Percentiles rank a stretch among this genome's conserved stretches.
These are phyloP conservation scores for Burhinus bistriatus DNA, from an alignment of 2,113 vertebrate genomes.

Conservation along the genomic window DNA sequence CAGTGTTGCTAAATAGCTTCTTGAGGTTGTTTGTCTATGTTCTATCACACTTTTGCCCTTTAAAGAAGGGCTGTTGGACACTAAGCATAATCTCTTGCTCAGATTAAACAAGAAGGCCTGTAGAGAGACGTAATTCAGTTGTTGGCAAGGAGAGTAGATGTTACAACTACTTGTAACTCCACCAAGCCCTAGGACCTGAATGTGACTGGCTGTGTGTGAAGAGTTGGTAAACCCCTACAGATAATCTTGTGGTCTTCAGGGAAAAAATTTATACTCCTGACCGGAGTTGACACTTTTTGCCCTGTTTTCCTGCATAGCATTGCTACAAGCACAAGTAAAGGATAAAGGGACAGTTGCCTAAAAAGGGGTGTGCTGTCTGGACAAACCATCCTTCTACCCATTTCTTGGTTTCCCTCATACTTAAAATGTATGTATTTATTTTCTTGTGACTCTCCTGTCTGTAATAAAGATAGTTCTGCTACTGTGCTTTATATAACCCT, in stretches of 20 bases:
- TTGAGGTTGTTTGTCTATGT: neutral
- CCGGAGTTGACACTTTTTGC: neutral
- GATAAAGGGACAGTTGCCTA: neutral
- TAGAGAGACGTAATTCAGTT: neutral
- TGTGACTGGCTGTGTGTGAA: neutral
- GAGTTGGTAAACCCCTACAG: neutral
- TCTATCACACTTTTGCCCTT: neutral
- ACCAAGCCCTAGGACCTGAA: no score
- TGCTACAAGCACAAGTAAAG: neutral
- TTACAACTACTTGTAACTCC: neutral
- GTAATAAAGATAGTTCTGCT: neutral
- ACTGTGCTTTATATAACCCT: neutral
- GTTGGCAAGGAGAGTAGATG: neutral
- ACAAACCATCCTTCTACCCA: neutral
- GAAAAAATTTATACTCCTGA: neutral
- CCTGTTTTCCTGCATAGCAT: neutral
- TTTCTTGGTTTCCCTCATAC: neutral
- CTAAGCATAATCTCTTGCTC: neutral
- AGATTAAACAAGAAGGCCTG: neutral
- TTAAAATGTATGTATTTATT: neutral
- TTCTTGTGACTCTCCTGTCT: neutral
- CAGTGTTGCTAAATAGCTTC: neutral
- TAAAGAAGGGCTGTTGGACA: neutral
- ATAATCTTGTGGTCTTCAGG: neutral
- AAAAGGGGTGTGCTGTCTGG: neutral